These are phyloP conservation scores for Nephotettix cincticeps DNA, from an alignment of 1,140 invertebrate species.

Conservation along the genomic window DNA sequence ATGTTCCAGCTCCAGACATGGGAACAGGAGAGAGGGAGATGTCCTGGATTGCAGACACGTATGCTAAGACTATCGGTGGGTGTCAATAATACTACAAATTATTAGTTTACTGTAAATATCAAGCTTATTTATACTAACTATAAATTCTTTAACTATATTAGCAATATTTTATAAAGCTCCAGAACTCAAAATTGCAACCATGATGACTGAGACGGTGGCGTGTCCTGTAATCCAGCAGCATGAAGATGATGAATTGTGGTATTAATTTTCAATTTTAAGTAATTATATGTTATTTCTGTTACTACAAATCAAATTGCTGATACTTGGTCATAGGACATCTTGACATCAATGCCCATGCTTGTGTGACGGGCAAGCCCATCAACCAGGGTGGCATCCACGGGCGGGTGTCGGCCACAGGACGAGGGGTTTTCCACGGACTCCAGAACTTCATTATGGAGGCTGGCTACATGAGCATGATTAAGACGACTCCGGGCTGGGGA, in stretches of 20 bases:
- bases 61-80: conserved; percentile 93
- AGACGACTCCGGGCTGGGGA: conserved; percentile 89
- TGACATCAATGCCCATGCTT: conserved; percentile 97
- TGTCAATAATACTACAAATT: background rate
- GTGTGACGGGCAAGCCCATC: conserved; percentile 99
- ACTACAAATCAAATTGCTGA: too few relatives aligned
- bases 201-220: too few relatives aligned
- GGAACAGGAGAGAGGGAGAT: conserved; percentile 98
- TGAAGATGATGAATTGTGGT: too few relatives aligned
- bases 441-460: conserved; percentile 98
- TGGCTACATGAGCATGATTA: conserved; percentile 96
- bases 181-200: too few relatives aligned
- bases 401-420: conserved; percentile 93
- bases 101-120: background rate
- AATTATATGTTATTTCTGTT: too few relatives aligned
- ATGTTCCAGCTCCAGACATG: conserved; percentile 98
- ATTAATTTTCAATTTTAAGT: too few relatives aligned
- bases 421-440: conserved; percentile 96
- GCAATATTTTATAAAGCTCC: too few relatives aligned
- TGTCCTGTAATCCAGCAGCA: too few relatives aligned
- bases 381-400: conserved; percentile 94
- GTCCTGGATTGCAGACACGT: conserved; percentile 99
- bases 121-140: too few relatives aligned
- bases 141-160: too few relatives aligned
- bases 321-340: too few relatives aligned